Conservation (phyloP, 2,113 vertebrate genomes). For the Hippoglossus stenolepis region DNA sequence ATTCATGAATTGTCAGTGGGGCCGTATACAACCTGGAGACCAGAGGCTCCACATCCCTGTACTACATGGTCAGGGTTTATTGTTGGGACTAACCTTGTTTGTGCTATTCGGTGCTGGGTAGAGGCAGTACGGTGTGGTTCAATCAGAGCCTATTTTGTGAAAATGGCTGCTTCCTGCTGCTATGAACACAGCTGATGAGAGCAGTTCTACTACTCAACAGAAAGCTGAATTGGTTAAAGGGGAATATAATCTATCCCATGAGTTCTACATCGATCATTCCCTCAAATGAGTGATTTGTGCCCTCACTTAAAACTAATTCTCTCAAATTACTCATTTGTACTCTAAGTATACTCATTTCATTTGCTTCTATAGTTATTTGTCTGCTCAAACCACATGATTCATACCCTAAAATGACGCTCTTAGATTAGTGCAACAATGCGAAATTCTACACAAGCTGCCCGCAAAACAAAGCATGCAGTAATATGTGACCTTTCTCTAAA, state of each 20-base stretch:
- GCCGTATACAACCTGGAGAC: too few relatives aligned
- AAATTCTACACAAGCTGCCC: neutral
- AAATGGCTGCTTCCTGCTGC: slow-evolving; percentile 8
- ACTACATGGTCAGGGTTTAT: too few relatives aligned
- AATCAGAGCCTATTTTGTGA: neutral
- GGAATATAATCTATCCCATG: neutral
- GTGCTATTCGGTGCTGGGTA: too few relatives aligned
- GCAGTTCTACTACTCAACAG: neutral
- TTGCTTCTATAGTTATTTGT: neutral
- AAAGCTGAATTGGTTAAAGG: neutral
- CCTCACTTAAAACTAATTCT: neutral
- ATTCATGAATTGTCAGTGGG: too few relatives aligned
- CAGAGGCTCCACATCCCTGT: too few relatives aligned
- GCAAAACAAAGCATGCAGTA: neutral
- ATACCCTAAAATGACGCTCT: too few relatives aligned
- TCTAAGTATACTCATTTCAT: neutral
- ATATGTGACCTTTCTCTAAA: slow-evolving; percentile 1
- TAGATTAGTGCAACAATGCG: neutral
- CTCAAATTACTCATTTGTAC: neutral
- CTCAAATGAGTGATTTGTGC: neutral
- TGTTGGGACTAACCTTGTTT: too few relatives aligned
- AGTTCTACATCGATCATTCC: neutral
- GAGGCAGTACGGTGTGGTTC: too few relatives aligned
- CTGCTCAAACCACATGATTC: neutral
- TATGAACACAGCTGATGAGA: neutral